Evolutionary conservation across 2,113 vertebrate species (phyloP).

Genomic region (Poecilia latipinna): DNA sequence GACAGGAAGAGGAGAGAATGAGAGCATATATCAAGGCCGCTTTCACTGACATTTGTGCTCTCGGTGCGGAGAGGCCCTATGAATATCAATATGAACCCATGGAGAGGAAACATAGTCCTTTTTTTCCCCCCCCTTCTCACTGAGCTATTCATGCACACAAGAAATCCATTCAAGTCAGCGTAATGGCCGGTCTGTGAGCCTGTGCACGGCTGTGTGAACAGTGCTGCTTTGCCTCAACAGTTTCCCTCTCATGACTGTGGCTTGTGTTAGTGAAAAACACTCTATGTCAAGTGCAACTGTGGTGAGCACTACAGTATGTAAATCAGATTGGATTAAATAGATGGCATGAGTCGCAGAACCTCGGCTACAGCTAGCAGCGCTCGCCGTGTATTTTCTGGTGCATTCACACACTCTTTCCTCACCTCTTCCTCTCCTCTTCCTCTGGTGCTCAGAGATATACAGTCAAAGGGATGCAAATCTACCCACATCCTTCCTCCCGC

Average conservation of each 20-base stretch:
- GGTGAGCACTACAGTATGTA: constrained; percentile 67
- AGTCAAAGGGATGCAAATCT: constrained; percentile 80
- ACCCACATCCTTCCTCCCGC: constrained; percentile 63
- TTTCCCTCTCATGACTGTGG: constrained; percentile 52
- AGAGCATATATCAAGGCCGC: constrained; percentile 74
- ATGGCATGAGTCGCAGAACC: constrained; percentile 45
- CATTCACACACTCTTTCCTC: constrained; percentile 43
- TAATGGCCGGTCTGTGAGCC: constrained; percentile 69
- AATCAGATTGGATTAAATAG: constrained; percentile 68
- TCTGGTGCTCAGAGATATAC: constrained; percentile 69
- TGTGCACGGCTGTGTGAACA: constrained; percentile 62
- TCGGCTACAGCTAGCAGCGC: constrained; percentile 45
- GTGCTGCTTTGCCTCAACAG: constrained; percentile 52
- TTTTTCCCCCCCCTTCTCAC: constrained; percentile 42
- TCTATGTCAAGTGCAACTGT: constrained; percentile 74
- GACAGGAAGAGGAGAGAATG: constrained; percentile 76
- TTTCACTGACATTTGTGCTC: constrained; percentile 75
- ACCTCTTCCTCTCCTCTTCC: constrained; percentile 47
- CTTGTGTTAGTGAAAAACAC: constrained; percentile 67
- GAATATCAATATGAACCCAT: constrained; percentile 79
- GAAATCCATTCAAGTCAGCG: constrained; percentile 75
- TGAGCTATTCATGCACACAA: constrained; percentile 74
- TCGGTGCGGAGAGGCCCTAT: constrained; percentile 72
- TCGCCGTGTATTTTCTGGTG: constrained; percentile 30
- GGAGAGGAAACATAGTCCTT: constrained; percentile 66